Evolutionary conservation across 1,140 invertebrate genomes (phyloP).

Genomic region (Drosophila ironensis): DNA sequence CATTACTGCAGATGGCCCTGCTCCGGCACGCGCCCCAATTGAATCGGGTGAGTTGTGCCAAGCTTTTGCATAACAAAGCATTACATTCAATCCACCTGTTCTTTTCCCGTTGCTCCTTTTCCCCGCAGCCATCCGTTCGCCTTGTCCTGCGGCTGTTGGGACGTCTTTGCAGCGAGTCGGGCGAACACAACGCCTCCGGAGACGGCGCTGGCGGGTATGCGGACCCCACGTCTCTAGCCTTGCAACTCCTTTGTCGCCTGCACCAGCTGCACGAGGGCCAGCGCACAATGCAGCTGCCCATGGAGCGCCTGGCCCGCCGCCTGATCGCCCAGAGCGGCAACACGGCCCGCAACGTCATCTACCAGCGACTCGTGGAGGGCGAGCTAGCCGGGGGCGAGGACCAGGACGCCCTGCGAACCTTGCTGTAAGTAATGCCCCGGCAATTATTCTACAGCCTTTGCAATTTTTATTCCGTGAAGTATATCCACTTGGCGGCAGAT

Average conservation of each 20-base stretch:
- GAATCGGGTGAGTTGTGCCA: conserved; percentile 52
- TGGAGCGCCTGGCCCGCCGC: conserved; percentile 52
- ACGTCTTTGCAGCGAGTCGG: conserved; percentile 40
- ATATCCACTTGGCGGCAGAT: no score
- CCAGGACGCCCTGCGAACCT: conserved; percentile 45
- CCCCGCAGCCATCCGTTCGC: conserved; percentile 60
- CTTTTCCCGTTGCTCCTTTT: no score
- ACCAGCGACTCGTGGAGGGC: conserved; percentile 42
- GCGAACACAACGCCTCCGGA: neutral
- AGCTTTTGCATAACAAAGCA: conserved; percentile 59
- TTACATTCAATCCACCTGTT: neutral
- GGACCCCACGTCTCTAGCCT: conserved; percentile 23
- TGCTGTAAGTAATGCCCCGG: conserved; percentile 55
- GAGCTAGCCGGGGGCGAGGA: conserved; percentile 55
- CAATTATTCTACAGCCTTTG: conserved; percentile 4
- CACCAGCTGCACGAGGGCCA: conserved; percentile 60
- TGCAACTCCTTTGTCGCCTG: conserved; percentile 62
- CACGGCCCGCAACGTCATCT: conserved; percentile 40
- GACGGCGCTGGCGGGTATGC: conserved; percentile 12
- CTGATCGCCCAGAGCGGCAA: conserved; percentile 36
- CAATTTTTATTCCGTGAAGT: conserved; percentile 20
- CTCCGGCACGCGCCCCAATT: conserved; percentile 42
- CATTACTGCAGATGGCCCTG: conserved; percentile 68
- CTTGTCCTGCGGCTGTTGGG: conserved; percentile 54
- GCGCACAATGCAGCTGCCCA: conserved; percentile 49